These are phyloP conservation scores for Magallana gigas DNA, from an alignment of 1,140 invertebrate genomes.

Conservation along the genomic window DNA sequence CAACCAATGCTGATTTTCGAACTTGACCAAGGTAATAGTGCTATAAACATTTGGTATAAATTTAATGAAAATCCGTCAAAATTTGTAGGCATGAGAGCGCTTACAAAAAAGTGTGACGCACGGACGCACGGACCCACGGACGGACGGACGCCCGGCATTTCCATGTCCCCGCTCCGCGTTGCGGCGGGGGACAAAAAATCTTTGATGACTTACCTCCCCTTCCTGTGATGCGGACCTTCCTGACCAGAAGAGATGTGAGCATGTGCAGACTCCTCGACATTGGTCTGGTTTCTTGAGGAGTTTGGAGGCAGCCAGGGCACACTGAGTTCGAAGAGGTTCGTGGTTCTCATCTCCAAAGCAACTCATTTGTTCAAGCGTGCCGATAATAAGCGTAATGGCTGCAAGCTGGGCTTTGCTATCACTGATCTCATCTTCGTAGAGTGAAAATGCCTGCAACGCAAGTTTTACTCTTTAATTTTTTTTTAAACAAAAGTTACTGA, in stretches of 20 bases:
- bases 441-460: constrained; percentile 89
- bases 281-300: constrained; percentile 99
- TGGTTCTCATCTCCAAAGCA: constrained; percentile 96
- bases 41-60: too few relatives aligned
- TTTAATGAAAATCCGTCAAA: too few relatives aligned
- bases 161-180: too few relatives aligned
- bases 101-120: too few relatives aligned
- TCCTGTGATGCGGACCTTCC: constrained; percentile 87
- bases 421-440: constrained; percentile 99
- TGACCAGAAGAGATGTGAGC: constrained; percentile 98
- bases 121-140: too few relatives aligned
- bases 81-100: too few relatives aligned
- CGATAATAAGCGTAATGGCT: constrained; percentile 96
- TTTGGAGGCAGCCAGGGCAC: constrained; percentile 95
- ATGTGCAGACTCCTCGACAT: constrained; percentile 92
- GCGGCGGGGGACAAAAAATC: too few relatives aligned
- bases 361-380: constrained; percentile 94
- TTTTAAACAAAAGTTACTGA: too few relatives aligned
- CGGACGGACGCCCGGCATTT: too few relatives aligned
- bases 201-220: constrained; percentile 82
- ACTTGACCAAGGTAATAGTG: too few relatives aligned
- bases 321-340: constrained; percentile 96
- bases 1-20: too few relatives aligned
- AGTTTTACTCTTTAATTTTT: neutral
- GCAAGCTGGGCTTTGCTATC: constrained; percentile 98